phyloP scores from a whole-genome alignment of 2,113 vertebrate species.

The Poicephalus meyeri region DNA sequence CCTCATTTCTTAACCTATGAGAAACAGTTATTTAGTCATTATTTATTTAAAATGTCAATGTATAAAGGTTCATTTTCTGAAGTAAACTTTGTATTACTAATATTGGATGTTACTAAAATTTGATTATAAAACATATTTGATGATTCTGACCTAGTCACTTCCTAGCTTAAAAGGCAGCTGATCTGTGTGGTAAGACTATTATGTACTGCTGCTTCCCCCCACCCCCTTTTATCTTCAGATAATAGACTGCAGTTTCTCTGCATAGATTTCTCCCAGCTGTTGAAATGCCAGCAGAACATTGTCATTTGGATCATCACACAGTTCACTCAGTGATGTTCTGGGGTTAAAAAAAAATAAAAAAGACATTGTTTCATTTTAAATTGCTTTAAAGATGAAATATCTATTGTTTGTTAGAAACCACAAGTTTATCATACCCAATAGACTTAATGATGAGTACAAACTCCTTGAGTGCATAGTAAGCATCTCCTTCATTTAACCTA shows the following conservation, averaged over 20 bases:
- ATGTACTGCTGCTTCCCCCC: background rate
- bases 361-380: background rate
- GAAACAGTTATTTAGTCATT: background rate
- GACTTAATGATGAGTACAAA: constrained; percentile 25
- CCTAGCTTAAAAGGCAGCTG: background rate
- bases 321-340: constrained; percentile 36
- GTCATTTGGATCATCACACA: constrained; percentile 29
- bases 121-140: background rate
- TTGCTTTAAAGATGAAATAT: background rate
- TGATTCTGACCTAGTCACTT: background rate
- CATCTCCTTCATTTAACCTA: constrained; percentile 43
- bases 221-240: background rate
- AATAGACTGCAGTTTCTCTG: background rate
- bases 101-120: background rate
- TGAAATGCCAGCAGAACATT: constrained; percentile 42
- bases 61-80: background rate
- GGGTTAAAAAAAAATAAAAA: background rate
- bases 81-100: background rate
- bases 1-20: background rate
- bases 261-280: constrained; percentile 1
- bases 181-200: background rate
- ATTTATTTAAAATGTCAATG: background rate
- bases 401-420: background rate
- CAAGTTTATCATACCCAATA: background rate
- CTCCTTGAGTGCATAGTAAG: background rate